A percentile compares a stretch with the other conserved stretches of the same genome.
Conservation (phyloP, 2,888 invertebrate species). For the Branchipolynoe longqiensis region DNA sequence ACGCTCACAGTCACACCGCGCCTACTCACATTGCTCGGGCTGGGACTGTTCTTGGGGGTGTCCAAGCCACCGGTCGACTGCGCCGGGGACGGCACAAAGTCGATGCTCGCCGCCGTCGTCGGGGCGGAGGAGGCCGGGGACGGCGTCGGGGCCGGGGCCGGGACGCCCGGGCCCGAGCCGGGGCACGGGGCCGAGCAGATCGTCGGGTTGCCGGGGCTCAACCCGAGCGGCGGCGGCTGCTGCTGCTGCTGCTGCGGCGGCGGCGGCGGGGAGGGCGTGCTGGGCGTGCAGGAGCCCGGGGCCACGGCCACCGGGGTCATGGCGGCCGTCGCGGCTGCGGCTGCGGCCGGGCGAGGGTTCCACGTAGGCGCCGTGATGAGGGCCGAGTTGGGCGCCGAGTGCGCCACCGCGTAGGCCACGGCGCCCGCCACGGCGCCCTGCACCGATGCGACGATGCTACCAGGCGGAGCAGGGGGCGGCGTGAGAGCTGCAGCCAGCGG, state of each 20-base stretch:
- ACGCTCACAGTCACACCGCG: not conserved
- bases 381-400: slow-evolving; percentile 66
- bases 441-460: slow-evolving; percentile 71
- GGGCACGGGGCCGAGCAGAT: no score
- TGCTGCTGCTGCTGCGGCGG: not conserved
- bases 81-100: slow-evolving; percentile 36
- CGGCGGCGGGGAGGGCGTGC: not conserved
- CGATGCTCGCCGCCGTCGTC: slow-evolving; percentile 17
- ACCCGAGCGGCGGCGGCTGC: not conserved
- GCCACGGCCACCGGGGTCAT: no score
- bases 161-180: not conserved
- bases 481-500: slow-evolving; percentile 15
- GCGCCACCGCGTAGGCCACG: slow-evolving; percentile 64
- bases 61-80: slow-evolving; percentile 48
- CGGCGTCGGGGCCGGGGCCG: slow-evolving; percentile 9
- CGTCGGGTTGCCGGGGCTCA: not conserved
- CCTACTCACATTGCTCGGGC: slow-evolving; percentile 53
- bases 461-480: slow-evolving; percentile 64
- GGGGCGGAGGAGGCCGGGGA: not conserved
- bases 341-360: slow-evolving; percentile 64
- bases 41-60: slow-evolving; percentile 50
- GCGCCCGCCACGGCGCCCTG: slow-evolving; percentile 63
- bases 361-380: slow-evolving; percentile 69
- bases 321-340: slow-evolving; percentile 10
- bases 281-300: not conserved